These are phyloP conservation scores for Heliothis virescens DNA, from an alignment of 1,140 invertebrate species.

Conservation along the genomic window DNA sequence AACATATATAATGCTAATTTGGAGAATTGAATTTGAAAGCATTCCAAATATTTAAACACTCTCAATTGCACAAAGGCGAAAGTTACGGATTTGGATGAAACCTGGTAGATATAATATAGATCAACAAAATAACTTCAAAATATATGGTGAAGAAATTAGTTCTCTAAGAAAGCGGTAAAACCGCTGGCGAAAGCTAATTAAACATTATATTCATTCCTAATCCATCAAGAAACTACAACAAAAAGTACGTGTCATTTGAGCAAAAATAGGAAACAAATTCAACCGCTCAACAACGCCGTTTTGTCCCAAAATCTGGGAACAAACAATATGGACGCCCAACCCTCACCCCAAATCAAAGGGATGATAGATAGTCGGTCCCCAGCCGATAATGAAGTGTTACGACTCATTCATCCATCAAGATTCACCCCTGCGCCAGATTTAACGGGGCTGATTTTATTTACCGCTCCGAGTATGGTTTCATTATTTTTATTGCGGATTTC, in stretches of 20 bases:
- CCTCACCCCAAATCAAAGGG: conserved; percentile 30
- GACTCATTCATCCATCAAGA: conserved; percentile 44
- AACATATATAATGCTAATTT: no score
- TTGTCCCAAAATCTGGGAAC: conserved; percentile 6
- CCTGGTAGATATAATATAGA: no score
- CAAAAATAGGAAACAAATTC: conserved; percentile 21
- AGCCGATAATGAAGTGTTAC: conserved; percentile 52
- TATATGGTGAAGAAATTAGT: no score
- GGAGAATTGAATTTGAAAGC: no score
- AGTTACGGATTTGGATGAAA: no score
- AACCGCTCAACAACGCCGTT: neutral
- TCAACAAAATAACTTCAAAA: no score
- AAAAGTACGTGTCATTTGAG: neutral
- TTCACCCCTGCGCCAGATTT: conserved; percentile 24
- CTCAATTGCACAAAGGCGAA: no score
- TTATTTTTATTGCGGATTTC: neutral
- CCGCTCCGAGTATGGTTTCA: conserved; percentile 23
- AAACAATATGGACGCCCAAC: conserved; percentile 52
- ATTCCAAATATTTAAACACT: no score
- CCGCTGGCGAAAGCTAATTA: no score
- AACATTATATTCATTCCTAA: no score
- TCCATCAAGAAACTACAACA: neutral
- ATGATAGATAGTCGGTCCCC: conserved; percentile 51
- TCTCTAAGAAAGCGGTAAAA: no score
- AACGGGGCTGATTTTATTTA: conserved; percentile 27